These are phyloP conservation scores for Osedax frankpressi DNA, from an alignment of 2,888 invertebrate genomes.

Conservation along the genomic window DNA sequence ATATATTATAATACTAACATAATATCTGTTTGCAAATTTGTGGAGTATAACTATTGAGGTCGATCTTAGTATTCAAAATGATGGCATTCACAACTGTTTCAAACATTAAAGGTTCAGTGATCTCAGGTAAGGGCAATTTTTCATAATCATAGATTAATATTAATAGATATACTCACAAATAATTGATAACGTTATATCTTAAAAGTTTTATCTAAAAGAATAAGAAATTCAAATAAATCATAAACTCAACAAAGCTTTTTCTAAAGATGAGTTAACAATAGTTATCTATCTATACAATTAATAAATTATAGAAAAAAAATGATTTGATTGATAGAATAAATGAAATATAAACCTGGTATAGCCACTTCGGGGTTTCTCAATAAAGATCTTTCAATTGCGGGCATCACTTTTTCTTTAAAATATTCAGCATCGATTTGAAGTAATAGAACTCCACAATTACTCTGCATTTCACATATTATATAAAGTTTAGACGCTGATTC, in stretches of 20 bases:
- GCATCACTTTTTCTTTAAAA: slow-evolving; percentile 58
- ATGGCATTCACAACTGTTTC: too few species aligned
- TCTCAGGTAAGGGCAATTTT: too few species aligned
- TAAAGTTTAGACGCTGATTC: too few species aligned
- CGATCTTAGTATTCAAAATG: neutral
- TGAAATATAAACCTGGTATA: slow-evolving; percentile 47
- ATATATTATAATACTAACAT: neutral
- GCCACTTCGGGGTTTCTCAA: slow-evolving; percentile 83
- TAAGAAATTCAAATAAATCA: too few species aligned
- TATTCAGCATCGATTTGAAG: slow-evolving; percentile 44
- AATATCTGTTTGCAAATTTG: neutral
- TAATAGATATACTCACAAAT: too few species aligned
- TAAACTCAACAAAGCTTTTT: too few species aligned
- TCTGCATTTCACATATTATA: too few species aligned
- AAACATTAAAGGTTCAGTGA: too few species aligned
- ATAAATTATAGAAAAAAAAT: too few species aligned
- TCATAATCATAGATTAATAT: too few species aligned
- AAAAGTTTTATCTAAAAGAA: too few species aligned
- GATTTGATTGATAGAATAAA: neutral
- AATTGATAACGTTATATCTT: too few species aligned
- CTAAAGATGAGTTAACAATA: neutral
- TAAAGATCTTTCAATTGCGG: slow-evolving; percentile 78
- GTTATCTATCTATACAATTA: neutral
- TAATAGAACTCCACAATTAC: neutral
- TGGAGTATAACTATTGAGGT: neutral